A percentile compares a stretch with the other conserved stretches of the same genome.
These are phyloP conservation scores for Monochamus saltuarius DNA, from an alignment of 1,140 invertebrate species.

Conservation along the genomic window DNA sequence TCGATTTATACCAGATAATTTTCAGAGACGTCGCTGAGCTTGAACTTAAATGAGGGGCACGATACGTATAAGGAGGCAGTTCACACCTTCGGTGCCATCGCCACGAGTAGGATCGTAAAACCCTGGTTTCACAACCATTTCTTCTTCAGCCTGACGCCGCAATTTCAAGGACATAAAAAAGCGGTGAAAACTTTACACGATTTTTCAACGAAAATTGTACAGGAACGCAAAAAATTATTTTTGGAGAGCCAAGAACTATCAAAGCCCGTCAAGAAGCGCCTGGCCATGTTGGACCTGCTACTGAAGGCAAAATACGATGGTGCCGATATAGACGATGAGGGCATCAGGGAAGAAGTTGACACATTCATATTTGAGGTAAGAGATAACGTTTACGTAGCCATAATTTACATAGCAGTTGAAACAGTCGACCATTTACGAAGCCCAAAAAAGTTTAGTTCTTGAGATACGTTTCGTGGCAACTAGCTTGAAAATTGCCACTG, in stretches of 20 bases:
- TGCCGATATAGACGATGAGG: slow-evolving; percentile 59
- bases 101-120: slow-evolving; percentile 49
- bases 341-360: slow-evolving; percentile 82
- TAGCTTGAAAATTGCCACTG: no score
- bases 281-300: slow-evolving; percentile 75
- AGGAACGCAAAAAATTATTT: slow-evolving; percentile 16
- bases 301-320: slow-evolving; percentile 62
- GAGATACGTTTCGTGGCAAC: no score
- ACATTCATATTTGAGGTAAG: slow-evolving; percentile 81
- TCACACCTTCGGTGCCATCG: slow-evolving; percentile 51
- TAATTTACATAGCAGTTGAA: no score
- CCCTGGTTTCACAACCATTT: background rate
- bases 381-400: no score
- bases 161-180: background rate
- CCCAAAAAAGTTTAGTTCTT: no score
- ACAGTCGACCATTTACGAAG: no score
- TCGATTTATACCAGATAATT: background rate
- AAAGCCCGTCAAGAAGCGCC: slow-evolving; percentile 53
- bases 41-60: background rate
- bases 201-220: slow-evolving; percentile 65
- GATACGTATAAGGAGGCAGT: slow-evolving; percentile 60
- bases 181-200: slow-evolving; percentile 56
- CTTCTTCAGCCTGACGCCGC: background rate
- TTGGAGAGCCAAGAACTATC: background rate
- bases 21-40: slow-evolving; percentile 29